Evolutionary conservation across 2,113 vertebrate species (phyloP).

Genomic region (Amblyopsis rosae): DNA sequence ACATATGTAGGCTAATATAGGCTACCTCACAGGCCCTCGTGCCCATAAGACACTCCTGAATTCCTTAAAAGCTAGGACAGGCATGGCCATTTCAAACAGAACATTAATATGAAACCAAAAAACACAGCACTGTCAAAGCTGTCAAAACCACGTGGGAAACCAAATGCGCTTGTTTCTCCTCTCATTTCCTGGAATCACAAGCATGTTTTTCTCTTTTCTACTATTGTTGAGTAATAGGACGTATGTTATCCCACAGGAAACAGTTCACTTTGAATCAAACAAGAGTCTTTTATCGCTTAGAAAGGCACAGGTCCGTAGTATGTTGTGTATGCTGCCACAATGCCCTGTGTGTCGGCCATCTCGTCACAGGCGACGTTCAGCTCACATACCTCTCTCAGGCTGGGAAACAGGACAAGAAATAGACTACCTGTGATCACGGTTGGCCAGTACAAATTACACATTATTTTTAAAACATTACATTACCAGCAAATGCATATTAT

Average conservation of each 20-base stretch:
- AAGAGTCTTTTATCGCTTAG: constrained; percentile 46
- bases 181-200: constrained; percentile 27
- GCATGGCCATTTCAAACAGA: constrained; percentile 5
- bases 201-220: constrained; percentile 15
- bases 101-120: constrained; percentile 13
- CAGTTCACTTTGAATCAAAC: constrained; percentile 22
- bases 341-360: constrained; percentile 79
- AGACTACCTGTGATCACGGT: background rate
- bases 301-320: constrained; percentile 80
- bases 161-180: constrained; percentile 8
- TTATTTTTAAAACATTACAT: no score
- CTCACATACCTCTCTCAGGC: constrained; percentile 83
- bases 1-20: constrained; percentile 28
- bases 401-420: constrained; percentile 37
- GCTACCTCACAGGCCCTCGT: constrained; percentile 43
- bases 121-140: constrained; percentile 25
- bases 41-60: constrained; percentile 46
- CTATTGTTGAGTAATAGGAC: constrained; percentile 4
- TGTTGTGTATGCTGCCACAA: constrained; percentile 77
- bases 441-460: no score
- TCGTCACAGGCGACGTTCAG: constrained; percentile 78
- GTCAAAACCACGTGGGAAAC: background rate
- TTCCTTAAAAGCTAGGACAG: constrained; percentile 43
- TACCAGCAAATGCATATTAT: no score
- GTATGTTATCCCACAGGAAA: constrained; percentile 5